phyloP scores from a whole-genome alignment of 2,113 vertebrate species.

The Bothrops jararaca region DNA sequence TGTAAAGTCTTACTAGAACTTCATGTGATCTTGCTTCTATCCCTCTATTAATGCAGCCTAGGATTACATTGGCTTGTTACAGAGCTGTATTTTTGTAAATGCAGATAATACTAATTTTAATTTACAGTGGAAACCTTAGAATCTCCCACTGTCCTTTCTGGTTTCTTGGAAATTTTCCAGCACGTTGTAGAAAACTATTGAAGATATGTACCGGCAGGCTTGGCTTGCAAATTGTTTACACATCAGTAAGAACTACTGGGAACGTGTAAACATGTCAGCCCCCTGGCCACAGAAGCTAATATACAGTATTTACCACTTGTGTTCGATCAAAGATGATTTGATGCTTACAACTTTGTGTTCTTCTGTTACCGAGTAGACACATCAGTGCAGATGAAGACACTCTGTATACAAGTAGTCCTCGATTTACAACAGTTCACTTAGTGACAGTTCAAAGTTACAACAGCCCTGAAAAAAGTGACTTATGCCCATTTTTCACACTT shows the following conservation, averaged over 20 bases:
- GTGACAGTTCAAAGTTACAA: not conserved
- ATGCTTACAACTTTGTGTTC: not conserved
- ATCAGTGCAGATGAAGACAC: not conserved
- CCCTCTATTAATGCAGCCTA: not conserved
- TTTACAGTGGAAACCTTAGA: conserved; percentile 12
- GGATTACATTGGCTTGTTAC: not conserved
- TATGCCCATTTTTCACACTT: not conserved
- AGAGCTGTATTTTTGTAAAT: not conserved
- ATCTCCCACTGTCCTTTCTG: conserved; percentile 42
- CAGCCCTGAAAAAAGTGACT: not conserved
- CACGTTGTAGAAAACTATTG: conserved; percentile 23
- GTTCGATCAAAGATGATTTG: not conserved
- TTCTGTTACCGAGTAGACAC: not conserved
- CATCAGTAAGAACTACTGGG: conserved; percentile 54
- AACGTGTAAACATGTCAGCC: conserved; percentile 56
- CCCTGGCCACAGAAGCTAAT: not conserved
- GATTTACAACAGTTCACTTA: not conserved
- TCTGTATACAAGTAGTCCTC: not conserved
- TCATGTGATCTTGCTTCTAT: not conserved
- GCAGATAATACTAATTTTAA: not conserved
- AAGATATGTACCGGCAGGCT: conserved; percentile 41
- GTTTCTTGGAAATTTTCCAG: conserved; percentile 55
- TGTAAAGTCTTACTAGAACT: not conserved
- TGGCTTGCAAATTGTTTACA: conserved; percentile 58
- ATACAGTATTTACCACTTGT: not conserved